Conservation (phyloP, 2,113 vertebrate species). For the Pseudopipra pipra region DNA sequence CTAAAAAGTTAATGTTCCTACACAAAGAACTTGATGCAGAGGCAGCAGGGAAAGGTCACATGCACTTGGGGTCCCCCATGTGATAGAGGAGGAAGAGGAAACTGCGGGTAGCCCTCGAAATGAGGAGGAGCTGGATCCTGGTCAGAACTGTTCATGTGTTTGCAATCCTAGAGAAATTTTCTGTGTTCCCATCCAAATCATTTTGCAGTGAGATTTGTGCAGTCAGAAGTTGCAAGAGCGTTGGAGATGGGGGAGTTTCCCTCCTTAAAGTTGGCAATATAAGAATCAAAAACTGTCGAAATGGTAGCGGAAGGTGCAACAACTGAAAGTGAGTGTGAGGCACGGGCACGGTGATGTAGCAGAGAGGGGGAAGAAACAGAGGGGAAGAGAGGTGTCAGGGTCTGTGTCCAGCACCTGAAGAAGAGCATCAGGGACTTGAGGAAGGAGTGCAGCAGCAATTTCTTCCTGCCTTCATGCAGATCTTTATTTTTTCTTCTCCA, state of each 20-base stretch:
- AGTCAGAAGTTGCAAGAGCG: background rate
- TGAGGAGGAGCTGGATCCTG: background rate
- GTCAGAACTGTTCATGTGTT: background rate
- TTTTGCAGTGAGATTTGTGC: background rate
- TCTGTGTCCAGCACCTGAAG: background rate
- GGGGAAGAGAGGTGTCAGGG: background rate
- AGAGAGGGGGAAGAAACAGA: background rate
- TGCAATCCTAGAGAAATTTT: background rate
- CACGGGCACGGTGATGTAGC: rapidly evolving
- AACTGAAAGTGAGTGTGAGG: rapidly evolving
- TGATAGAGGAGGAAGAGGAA: background rate
- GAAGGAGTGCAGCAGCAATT: background rate
- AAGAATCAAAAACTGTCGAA: background rate
- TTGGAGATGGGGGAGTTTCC: background rate
- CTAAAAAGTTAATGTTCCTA: background rate
- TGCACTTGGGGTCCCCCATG: rapidly evolving
- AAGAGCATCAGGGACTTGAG: background rate
- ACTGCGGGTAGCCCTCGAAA: background rate
- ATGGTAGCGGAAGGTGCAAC: rapidly evolving
- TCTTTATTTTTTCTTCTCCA: background rate
- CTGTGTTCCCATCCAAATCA: background rate
- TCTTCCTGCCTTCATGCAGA: background rate
- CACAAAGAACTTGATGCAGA: background rate
- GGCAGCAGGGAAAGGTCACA: background rate
- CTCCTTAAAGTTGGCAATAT: background rate